These are phyloP conservation scores for Chionomys nivalis DNA, from an alignment of 2,113 vertebrate genomes.

Conservation along the genomic window DNA sequence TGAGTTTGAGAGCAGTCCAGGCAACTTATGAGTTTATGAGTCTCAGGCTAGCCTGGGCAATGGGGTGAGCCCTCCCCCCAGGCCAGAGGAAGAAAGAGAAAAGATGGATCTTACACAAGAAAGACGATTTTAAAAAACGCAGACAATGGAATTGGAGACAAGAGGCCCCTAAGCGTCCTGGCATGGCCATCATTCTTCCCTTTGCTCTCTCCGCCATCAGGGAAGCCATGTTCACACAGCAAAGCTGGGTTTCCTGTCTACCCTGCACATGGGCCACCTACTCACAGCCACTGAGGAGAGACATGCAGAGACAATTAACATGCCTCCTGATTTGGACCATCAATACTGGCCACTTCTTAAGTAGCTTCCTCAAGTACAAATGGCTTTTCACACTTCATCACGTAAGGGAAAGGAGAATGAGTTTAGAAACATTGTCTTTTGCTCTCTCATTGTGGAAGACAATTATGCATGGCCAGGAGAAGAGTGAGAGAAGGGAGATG, in stretches of 20 bases:
- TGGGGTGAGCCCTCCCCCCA: neutral
- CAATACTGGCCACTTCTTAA: neutral
- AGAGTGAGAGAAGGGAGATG: neutral
- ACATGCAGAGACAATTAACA: neutral
- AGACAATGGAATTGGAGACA: neutral
- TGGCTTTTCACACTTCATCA: constrained; percentile 17
- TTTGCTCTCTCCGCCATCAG: neutral
- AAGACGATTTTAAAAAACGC: neutral
- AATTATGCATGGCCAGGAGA: neutral
- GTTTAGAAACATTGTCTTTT: constrained; percentile 39
- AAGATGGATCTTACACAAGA: neutral
- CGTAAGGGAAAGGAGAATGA: constrained; percentile 19
- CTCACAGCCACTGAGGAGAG: neutral
- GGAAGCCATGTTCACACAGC: neutral
- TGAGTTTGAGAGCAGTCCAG: neutral
- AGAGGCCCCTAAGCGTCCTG: accelerated
- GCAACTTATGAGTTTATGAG: neutral
- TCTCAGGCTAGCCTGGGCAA: neutral
- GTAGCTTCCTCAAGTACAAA: constrained; percentile 58
- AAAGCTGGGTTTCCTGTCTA: neutral
- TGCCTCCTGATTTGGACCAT: neutral
- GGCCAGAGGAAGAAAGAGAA: neutral
- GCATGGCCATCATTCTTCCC: accelerated
- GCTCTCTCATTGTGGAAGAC: neutral
- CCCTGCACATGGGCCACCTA: neutral